A percentile compares a stretch with the other conserved stretches of the same genome.
phyloP scores from a whole-genome alignment of 2,888 invertebrate genomes.

The Carterocephalus palaemon region DNA sequence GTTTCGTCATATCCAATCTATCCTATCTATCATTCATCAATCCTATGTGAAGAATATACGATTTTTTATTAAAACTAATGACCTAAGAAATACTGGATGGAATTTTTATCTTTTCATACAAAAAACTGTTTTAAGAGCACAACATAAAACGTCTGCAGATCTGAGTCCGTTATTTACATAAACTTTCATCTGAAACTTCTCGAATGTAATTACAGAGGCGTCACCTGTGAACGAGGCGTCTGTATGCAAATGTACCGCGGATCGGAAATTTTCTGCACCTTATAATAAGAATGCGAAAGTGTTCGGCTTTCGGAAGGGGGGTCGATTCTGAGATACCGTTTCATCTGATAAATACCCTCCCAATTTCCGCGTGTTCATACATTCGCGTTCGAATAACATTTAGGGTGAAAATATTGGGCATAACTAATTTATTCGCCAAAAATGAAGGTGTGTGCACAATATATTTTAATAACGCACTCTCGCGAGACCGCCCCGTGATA shows the following conservation, averaged over 20 bases:
- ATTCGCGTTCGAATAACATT: constrained; percentile 64
- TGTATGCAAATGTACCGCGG: constrained; percentile 65
- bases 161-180: constrained; percentile 55
- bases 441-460: constrained; percentile 66
- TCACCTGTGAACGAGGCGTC: constrained; percentile 67
- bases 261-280: constrained; percentile 68
- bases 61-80: too few relatives aligned
- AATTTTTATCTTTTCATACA: background rate
- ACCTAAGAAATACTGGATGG: background rate
- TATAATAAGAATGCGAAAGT: constrained; percentile 65
- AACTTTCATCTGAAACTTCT: constrained; percentile 61
- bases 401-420: constrained; percentile 72
- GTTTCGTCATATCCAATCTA: too few relatives aligned
- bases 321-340: constrained; percentile 54
- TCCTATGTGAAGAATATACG: too few relatives aligned
- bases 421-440: constrained; percentile 71
- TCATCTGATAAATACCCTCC: constrained; percentile 70
- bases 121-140: constrained; percentile 4
- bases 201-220: constrained; percentile 71
- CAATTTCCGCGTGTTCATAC: constrained; percentile 70
- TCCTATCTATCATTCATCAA: too few relatives aligned
- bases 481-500: constrained; percentile 62
- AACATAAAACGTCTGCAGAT: constrained; percentile 40
- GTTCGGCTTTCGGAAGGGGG: constrained; percentile 37
- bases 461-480: constrained; percentile 76